These are phyloP conservation scores for Engraulis encrasicolus DNA, from an alignment of 2,113 vertebrate genomes.

Conservation along the genomic window DNA sequence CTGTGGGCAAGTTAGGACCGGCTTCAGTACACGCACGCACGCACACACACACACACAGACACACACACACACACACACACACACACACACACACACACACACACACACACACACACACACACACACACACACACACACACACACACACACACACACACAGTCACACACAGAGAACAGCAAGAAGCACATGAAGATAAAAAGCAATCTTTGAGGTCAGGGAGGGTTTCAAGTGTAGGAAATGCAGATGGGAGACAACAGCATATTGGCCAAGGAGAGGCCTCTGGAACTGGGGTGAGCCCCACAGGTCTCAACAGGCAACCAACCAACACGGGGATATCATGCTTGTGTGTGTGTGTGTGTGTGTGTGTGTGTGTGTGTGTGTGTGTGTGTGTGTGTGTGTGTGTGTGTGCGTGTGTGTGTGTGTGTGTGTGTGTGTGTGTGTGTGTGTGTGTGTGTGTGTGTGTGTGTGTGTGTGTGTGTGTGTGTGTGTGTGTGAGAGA, in stretches of 20 bases:
- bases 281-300: too few species aligned
- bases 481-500: too few species aligned
- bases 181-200: too few species aligned
- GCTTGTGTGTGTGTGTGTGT: background rate
- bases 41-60: background rate
- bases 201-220: too few species aligned
- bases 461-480: too few species aligned
- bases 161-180: too few species aligned
- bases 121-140: conserved; percentile 16
- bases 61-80: background rate
- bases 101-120: background rate
- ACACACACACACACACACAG: background rate
- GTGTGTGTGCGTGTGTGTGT: background rate
- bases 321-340: too few species aligned
- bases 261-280: too few species aligned
- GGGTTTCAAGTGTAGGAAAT: too few species aligned
- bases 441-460: too few species aligned
- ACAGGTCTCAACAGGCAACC: too few species aligned
- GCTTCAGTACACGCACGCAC: background rate
- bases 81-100: background rate
- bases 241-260: too few species aligned
- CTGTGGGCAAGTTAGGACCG: conserved; percentile 1
- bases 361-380: background rate
- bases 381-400: background rate
- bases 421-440: background rate